Evolutionary conservation across 2,888 invertebrate genomes (phyloP), one percentile per base, ranked within the genome.

Genomic region (Tachina lurida): DNA sequence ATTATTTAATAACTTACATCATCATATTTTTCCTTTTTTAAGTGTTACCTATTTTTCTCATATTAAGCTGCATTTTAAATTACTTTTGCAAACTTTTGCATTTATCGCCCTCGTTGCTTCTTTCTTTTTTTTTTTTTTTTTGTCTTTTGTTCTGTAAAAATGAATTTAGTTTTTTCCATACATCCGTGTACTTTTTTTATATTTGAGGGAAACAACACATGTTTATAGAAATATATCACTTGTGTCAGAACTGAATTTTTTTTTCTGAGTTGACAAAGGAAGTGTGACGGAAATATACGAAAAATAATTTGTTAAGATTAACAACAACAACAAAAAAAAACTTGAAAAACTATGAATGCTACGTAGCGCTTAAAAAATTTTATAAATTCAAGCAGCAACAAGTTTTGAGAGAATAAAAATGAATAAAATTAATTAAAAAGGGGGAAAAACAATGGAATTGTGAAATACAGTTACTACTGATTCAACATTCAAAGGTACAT

Each of bases 221-320:
- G 84, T 84, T 84, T 79, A 84, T 63, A 56, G 70, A 70, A 75
- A 79, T 70, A 79, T 79, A 63, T 75, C 70, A 79, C 70, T 79
- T 70, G 62, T 84, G 73, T 68, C 68, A 84, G 60, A 56, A 62
- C 52, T 43, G 45, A 22, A n/a, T 67, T 71, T 73, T 60, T 73
- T 60, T 67, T 52, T 62, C 19, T 19, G 12, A 47, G 41, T 54
- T 63, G 62, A 68, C 19, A 41, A 70, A 74, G 84, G 84, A 84
- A 56, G 45, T 70, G 39, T 70, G 79, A 84, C 79, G 79, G 79
- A 84, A 84, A 75, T 75, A 31, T 75, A 75, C 63, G 79, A 76
- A 84, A 75, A 79, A 75, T 79, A 75, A 84, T 84, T 84, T 84
- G 79, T 84, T 84, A 84, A 84, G 74, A 84, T 56, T 84, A 75